Evolutionary conservation across 2,113 vertebrate species (phyloP).

Genomic region (Cololabis saira): DNA sequence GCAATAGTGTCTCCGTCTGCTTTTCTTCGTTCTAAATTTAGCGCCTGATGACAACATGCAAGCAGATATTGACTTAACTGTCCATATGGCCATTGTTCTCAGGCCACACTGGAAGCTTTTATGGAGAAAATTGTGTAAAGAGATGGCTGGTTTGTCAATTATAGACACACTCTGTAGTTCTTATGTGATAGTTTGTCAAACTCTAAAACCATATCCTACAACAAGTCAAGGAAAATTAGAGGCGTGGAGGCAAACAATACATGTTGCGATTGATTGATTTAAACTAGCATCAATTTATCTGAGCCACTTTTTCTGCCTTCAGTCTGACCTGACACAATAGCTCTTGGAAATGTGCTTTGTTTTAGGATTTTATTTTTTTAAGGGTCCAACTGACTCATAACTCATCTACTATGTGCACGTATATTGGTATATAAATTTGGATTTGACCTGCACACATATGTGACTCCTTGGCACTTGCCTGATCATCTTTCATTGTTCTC

Average conservation of each 20-base stretch:
- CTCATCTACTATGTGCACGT: conserved; percentile 31
- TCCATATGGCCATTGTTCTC: conserved; percentile 60
- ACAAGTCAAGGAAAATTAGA: conserved; percentile 31
- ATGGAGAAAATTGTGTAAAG: conserved; percentile 49
- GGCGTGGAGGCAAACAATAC: conserved; percentile 20
- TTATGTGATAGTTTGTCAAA: conserved; percentile 61
- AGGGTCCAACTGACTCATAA: conserved; percentile 56
- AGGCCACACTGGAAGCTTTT: conserved; percentile 53
- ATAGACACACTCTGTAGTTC: conserved; percentile 28
- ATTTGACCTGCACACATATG: conserved; percentile 44
- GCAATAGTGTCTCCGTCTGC: conserved; percentile 42
- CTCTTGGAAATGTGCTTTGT: no score
- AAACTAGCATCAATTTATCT: conserved; percentile 6
- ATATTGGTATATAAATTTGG: conserved; percentile 68
- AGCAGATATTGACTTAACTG: conserved; percentile 74
- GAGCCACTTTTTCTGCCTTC: conserved; percentile 3
- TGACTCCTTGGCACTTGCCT: conserved; percentile 43
- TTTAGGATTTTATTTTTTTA: conserved; percentile 19
- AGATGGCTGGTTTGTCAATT: conserved; percentile 57
- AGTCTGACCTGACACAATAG: no score
- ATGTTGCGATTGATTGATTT: conserved; percentile 38
- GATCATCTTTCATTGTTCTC: conserved; percentile 54
- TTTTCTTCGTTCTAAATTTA: conserved; percentile 53
- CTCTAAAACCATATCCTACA: conserved; percentile 20
- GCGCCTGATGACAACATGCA: conserved; percentile 70